Evolutionary conservation across 2,113 vertebrate genomes (phyloP).

Genomic region (Chlamydotis undulata): DNA sequence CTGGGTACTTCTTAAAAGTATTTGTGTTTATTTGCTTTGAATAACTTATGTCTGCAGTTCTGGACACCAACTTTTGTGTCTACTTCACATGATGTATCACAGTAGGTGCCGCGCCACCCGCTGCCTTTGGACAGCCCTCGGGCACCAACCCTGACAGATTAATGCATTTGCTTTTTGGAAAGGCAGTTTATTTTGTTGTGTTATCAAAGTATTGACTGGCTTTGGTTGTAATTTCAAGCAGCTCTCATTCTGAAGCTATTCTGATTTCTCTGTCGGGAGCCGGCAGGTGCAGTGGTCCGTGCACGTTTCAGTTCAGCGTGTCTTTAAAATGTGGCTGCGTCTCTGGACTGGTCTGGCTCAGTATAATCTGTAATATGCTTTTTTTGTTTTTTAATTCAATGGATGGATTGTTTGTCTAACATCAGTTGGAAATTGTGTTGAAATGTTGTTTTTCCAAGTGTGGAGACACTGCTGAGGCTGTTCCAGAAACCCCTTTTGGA

Average conservation of each 20-base stretch:
- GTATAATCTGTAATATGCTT: too few relatives aligned
- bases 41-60: background rate
- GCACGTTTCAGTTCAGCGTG: rapidly evolving
- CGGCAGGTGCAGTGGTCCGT: background rate
- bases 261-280: rapidly evolving
- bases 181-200: background rate
- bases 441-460: background rate
- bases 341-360: background rate
- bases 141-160: background rate
- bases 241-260: background rate
- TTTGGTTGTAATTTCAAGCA: background rate
- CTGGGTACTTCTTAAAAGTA: background rate
- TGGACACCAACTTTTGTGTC: background rate
- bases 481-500: background rate
- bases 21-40: background rate
- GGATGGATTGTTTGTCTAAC: background rate
- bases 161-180: background rate
- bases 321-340: background rate
- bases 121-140: background rate
- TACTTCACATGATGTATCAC: background rate
- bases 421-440: background rate
- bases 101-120: background rate
- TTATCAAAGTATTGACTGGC: background rate
- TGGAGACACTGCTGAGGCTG: background rate
- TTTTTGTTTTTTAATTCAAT: background rate